These are phyloP conservation scores for Zalophus californianus DNA, from an alignment of 2,797 vertebrate species.

Conservation along the genomic window DNA sequence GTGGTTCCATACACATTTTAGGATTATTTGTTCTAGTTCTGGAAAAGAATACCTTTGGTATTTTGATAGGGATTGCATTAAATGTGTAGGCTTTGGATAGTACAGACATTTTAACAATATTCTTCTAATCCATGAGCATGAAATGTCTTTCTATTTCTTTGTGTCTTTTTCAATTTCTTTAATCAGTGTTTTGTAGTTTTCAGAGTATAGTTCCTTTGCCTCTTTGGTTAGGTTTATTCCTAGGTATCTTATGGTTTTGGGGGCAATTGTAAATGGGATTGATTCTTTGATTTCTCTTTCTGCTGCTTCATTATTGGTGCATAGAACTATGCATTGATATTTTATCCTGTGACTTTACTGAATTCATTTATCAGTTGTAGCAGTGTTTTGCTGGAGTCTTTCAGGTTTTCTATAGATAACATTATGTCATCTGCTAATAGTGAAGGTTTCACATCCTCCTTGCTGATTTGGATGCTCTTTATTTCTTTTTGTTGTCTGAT, in stretches of 20 bases:
- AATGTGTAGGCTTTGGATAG: neutral
- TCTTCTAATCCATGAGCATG: neutral
- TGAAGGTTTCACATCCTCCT: neutral
- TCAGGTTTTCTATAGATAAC: neutral
- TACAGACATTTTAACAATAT: neutral
- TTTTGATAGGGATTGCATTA: neutral
- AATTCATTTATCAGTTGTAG: neutral
- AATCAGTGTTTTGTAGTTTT: neutral
- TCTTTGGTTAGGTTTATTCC: neutral
- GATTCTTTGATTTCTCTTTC: neutral
- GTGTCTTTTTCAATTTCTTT: neutral
- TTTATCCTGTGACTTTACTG: neutral
- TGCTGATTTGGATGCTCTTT: neutral
- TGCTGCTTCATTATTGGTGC: neutral
- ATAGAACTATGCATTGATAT: neutral
- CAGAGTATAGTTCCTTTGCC: neutral
- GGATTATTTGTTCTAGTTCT: neutral
- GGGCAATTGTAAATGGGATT: neutral
- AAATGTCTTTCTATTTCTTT: neutral
- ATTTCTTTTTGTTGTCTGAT: neutral
- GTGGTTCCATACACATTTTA: neutral
- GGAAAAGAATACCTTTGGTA: neutral
- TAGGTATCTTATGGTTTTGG: neutral
- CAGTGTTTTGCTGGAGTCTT: neutral
- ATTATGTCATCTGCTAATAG: neutral